Evolutionary conservation across 2,888 invertebrate species (phyloP).

Genomic region (Ametastegia equiseti): DNA sequence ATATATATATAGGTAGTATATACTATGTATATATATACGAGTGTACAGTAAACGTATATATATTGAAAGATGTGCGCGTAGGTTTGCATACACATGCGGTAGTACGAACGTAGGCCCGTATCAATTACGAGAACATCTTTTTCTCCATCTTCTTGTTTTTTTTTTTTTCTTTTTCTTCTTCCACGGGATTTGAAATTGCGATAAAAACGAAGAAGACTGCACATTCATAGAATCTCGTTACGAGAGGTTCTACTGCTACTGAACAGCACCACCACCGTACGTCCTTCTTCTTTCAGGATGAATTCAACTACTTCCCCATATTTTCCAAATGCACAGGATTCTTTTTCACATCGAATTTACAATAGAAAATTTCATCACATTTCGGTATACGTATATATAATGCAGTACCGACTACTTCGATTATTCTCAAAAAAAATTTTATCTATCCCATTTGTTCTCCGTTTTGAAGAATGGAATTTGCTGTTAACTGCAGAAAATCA

Average conservation of each 20-base stretch:
- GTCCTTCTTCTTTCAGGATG: background rate
- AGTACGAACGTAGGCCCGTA: conserved; percentile 54
- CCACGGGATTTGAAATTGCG: conserved; percentile 43
- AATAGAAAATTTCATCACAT: too few species aligned
- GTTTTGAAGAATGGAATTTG: too few species aligned
- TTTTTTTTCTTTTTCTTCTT: conserved; percentile 34
- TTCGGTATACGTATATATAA: too few species aligned
- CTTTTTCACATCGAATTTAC: background rate
- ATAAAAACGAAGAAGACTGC: conserved; percentile 55
- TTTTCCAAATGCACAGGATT: background rate
- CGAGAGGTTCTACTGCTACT: too few species aligned
- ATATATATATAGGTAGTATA: too few species aligned
- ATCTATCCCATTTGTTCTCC: too few species aligned
- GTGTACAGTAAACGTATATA: background rate
- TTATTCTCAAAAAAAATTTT: too few species aligned
- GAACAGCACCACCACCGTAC: too few species aligned
- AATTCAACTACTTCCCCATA: background rate
- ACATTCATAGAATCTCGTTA: conserved; percentile 68
- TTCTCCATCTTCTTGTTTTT: conserved; percentile 16
- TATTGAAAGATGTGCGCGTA: background rate
- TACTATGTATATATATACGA: too few species aligned
- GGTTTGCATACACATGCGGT: too few species aligned
- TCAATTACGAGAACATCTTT: conserved; percentile 59
- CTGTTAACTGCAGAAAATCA: too few species aligned
- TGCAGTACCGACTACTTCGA: too few species aligned